Base-by-base conservation (phyloP, 2,888 invertebrate genomes). In the Philaethria dido region DNA sequence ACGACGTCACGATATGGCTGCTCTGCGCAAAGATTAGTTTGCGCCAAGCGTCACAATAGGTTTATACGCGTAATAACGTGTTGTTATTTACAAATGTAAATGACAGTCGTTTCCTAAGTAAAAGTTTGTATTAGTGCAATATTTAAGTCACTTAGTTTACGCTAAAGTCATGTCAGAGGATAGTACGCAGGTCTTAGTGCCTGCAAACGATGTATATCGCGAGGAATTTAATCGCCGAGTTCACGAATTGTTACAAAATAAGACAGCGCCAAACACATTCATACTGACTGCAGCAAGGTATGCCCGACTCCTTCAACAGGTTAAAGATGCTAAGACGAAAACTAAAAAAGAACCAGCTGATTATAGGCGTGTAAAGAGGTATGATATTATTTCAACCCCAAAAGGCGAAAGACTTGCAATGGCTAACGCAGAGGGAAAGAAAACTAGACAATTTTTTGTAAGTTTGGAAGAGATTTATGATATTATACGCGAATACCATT, bases 391-490 rank as follows among this genome's bases (percentile, higher is more conserved):
- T 18, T 68, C 77, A 42, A 80, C 82, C 0, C 68, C 81, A 1
- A 69, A 76, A 0, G 82, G 83, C 14, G 83, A 84, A 66, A 79
- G 76, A 72, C 69, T 85, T n/a, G 80, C 72, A 29, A 73, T 78
- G 39, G 70, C 69, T 3, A 69, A 68, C 2, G 66, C 70, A 36
- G 71, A 75, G 4, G 78, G 77, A 1, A 71, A 80, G 64, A 75
- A 71, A 39, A 59, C 62, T 11, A 73, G 66, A 39, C 74, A 77
- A 69, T 72, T 78, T 68, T 80, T 78, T 61, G 82, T 86, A 2
- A 72, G 78, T 13, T 72, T 81, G 44, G 81, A 85, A 16, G 86
- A 87, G 72, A 81, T 81, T 67, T 87, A 82, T 60, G 85, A 85
- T n/a, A 81, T 86, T 42, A 78, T 87, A 72, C 74, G 75, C 0